phyloP scores from a whole-genome alignment of 2,888 invertebrate species.

The Mesorhabditis sp. region DNA sequence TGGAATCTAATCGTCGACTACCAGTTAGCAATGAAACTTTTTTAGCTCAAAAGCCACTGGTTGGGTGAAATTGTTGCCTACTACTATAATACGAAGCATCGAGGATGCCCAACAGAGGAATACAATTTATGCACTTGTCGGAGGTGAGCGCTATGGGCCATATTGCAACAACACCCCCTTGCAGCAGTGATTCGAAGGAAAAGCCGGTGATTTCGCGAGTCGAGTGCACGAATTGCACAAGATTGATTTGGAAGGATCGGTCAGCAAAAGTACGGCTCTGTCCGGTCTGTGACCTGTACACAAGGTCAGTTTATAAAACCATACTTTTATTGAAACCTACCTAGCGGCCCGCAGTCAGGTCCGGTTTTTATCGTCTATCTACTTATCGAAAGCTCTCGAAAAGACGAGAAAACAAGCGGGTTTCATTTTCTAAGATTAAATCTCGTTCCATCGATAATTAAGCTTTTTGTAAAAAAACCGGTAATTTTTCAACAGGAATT shows the following conservation, averaged over 20 bases:
- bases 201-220: constrained; percentile 4
- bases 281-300: constrained; percentile 12
- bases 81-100: constrained; percentile 16
- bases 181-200: constrained; percentile 7
- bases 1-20: not conserved
- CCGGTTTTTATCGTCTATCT: no score
- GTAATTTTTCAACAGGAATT: no score
- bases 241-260: constrained; percentile 12
- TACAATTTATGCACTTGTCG: constrained; percentile 12
- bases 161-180: not conserved
- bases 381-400: no score
- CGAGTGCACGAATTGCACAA: constrained; percentile 16
- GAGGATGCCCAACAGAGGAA: constrained; percentile 10
- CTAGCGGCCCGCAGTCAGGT: no score
- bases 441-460: no score
- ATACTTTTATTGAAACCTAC: no score
- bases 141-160: constrained; percentile 6
- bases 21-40: not conserved
- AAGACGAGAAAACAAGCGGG: no score
- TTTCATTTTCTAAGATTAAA: no score
- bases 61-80: constrained; percentile 16
- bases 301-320: not conserved
- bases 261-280: constrained; percentile 7
- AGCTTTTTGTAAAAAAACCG: no score
- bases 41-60: constrained; percentile 16